phyloP scores from a whole-genome alignment of 2,888 invertebrate species.

The Eustalomyia histrio region DNA sequence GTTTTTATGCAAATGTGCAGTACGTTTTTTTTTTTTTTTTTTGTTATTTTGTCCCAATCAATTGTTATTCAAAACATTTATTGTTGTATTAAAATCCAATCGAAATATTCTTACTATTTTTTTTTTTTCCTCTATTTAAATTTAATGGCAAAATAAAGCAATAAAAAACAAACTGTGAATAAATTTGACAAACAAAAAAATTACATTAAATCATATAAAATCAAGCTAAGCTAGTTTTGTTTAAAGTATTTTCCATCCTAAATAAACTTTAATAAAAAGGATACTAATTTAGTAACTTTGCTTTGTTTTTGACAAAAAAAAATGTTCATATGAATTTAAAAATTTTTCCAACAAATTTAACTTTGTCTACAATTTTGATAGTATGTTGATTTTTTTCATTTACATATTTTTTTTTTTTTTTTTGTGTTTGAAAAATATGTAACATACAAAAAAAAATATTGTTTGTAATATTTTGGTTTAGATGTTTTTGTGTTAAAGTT shows the following conservation, averaged over 20 bases:
- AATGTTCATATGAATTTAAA: not conserved
- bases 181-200: not conserved
- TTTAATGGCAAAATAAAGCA: slow-evolving; percentile 2
- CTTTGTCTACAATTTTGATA: slow-evolving; percentile 7
- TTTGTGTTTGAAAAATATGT: not conserved
- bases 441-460: not conserved
- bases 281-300: not conserved
- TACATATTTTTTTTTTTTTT: not conserved
- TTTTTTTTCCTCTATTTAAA: slow-evolving; percentile 26
- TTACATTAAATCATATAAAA: not conserved
- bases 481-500: not conserved
- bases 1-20: slow-evolving; percentile 57
- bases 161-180: not conserved
- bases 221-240: not conserved
- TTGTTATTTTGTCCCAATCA: slow-evolving; percentile 48
- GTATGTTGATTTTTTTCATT: not conserved
- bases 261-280: slow-evolving; percentile 5
- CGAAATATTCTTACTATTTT: slow-evolving; percentile 34
- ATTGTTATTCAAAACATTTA: slow-evolving; percentile 47
- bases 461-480: not conserved
- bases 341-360: slow-evolving; percentile 14
- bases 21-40: slow-evolving; percentile 1
- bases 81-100: slow-evolving; percentile 48
- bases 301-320: not conserved
- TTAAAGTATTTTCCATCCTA: slow-evolving; percentile 8